Conservation (phyloP, 1,140 invertebrate species). For the Apis dorsata region DNA sequence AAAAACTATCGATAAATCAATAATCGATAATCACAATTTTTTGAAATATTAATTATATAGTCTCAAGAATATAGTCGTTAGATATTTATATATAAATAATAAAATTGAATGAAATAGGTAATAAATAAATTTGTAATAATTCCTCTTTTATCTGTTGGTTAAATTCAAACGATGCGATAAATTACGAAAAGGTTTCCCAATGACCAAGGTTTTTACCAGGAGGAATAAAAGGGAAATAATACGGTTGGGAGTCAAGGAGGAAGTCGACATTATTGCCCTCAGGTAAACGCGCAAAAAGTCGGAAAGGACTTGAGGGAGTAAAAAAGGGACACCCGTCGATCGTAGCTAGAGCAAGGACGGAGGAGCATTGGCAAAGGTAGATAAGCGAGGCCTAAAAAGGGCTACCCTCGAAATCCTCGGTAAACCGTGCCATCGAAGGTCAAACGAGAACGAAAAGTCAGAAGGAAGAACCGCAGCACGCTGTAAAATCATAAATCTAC, state of each 20-base stretch:
- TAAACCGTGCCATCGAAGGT: slow-evolving; percentile 63
- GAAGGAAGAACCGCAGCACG: slow-evolving; percentile 32
- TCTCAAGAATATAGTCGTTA: no score
- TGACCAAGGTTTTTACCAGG: background rate
- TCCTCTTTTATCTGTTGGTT: background rate
- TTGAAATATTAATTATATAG: no score
- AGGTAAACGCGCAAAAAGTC: slow-evolving; percentile 54
- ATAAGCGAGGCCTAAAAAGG: slow-evolving; percentile 59
- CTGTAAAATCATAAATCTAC: slow-evolving; percentile 55
- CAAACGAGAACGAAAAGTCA: slow-evolving; percentile 54
- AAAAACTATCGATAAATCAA: no score
- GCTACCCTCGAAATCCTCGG: slow-evolving; percentile 37
- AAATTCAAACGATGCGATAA: background rate
- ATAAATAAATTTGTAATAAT: background rate
- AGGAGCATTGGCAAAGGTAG: slow-evolving; percentile 61
- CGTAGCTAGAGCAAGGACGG: slow-evolving; percentile 63
- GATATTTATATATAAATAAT: no score
- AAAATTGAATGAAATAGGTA: no score
- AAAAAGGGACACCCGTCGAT: slow-evolving; percentile 32
- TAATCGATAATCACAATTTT: no score
- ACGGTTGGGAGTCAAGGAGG: slow-evolving; percentile 57
- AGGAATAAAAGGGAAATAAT: background rate
- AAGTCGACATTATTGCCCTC: slow-evolving; percentile 64
- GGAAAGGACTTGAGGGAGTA: slow-evolving; percentile 17
- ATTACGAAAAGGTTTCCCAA: background rate